Conservation (phyloP, 53 echinoderm and acorn worm species). For the Zoroaster sp. region DNA sequence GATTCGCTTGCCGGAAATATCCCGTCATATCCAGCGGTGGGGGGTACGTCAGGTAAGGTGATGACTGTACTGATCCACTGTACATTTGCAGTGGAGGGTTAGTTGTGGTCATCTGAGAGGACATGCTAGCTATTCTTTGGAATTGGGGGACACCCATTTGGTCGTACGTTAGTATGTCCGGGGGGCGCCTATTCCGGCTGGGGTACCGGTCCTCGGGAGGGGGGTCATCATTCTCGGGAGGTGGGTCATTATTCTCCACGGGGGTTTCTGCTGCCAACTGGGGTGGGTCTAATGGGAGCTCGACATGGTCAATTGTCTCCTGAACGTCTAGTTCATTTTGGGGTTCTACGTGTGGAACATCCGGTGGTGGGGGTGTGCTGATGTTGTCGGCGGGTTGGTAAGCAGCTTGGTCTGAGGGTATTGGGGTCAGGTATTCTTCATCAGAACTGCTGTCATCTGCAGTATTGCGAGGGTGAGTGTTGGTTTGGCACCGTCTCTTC, state of each 20-base stretch:
- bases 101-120: too few relatives aligned
- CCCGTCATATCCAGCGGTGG: too few relatives aligned
- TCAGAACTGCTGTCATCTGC: background rate
- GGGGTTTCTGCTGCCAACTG: background rate
- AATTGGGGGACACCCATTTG: background rate
- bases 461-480: background rate
- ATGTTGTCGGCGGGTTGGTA: background rate
- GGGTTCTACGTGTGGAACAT: background rate
- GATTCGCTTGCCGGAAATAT: too few relatives aligned
- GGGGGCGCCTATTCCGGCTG: conserved; percentile 16
- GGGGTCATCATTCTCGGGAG: too few relatives aligned
- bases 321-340: background rate
- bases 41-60: too few relatives aligned
- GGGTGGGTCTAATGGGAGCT: background rate
- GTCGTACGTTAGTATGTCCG: conserved; percentile 5
- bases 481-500: background rate
- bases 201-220: conserved; percentile 1
- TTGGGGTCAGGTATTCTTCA: background rate
- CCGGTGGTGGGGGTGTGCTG: background rate
- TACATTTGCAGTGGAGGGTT: too few relatives aligned
- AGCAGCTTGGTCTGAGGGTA: background rate
- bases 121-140: too few relatives aligned
- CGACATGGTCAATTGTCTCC: background rate
- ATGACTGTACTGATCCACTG: too few relatives aligned
- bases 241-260: background rate